Base-by-base conservation (phyloP, 64 coral and sea anemone genomes). In the Pocillopora damicornis region DNA sequence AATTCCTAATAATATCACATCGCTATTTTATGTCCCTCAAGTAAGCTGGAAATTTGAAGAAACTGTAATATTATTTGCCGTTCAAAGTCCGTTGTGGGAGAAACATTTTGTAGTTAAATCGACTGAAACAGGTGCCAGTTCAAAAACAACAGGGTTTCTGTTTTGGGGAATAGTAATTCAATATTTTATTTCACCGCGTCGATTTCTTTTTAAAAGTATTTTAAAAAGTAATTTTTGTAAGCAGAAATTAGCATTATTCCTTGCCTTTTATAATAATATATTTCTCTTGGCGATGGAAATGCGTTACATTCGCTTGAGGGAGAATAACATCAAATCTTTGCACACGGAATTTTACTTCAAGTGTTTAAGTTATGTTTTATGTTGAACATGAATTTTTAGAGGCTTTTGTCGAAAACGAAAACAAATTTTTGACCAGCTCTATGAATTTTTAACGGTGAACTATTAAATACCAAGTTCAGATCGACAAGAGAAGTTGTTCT, bases 11-110 rank as follows among this genome's bases (percentile, higher is more conserved):
- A 61, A 85, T 85, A 59, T n/a, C 65, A 51, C 37, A 66, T 13
- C 68, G 81, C 22, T 85, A 85, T 85, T 85, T 72, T 85, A 85
- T 85, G 30, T 73, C 62, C 64, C 37, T 45, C 81, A 65, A 66
- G 61, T 71, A 23, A 71, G 67, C 67, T 71, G 67, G 67, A 71
- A 71, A 71, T 71, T 71, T 71, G 5, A 23, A 71, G 35, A 85
- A 85, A 73, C 35, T 57, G 9, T 71, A 85, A 85, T 72, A 22
- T 85, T 85, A 23, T 57, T 85, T 85, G 59, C 63, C 63, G 80
- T 67, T 85, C 38, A 85, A 45, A 58, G 37, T 73, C 63, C 65
- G 64, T 85, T 58, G 81, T 85, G 65, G 65, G 42, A 85, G 22
- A 20, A 51, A 85, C 35, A 22, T 36, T 62, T 68, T 83, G n/a